Evolutionary conservation across 2,797 vertebrate genomes (phyloP), one percentile per base, ranked within the genome.

Genomic region (Buceros bicornis): DNA sequence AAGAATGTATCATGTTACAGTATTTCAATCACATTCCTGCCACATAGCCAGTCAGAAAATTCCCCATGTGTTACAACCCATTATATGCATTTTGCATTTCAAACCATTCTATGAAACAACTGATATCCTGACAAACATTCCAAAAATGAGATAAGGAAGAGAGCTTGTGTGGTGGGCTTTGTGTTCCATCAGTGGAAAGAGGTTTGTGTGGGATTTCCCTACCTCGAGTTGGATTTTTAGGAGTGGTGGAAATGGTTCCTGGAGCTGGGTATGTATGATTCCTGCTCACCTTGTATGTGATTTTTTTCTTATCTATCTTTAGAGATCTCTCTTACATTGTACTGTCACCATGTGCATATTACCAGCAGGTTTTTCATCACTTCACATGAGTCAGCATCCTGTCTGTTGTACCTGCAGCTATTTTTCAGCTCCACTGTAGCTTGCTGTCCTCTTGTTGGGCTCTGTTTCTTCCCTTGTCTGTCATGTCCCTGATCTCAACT

Each of bases 11-110:
- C 60, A 33, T 57, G 18, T 88, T 93, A 82, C 71, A 56, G 29
- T 80, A 72, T 95, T 97, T 97, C 72, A 85, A 7, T 93, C 53
- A 40, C 62, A 89, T 95, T 94, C 76, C 58, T 95, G 64, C 50
- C 51, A 77, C 82, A 31, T 25, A 89, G 40, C 20, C 53, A 37
- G 50, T 60, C 26, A 83, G 64, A 90, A 93, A 89, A 93, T 65
- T 93, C 72, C 78, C 67, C 31, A 5, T 84, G 51, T 84, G 94
- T 94, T 90, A 83, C 40, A 89, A 70, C 14, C 10, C 31, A 33
- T 80, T 85, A 25, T 56, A 28, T 19, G 3, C 15, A 42, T 40
- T 91, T 88, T 83, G 31, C 35, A 77, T 90, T 96, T 96, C 93
- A 95, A 85, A 89, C 45, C 82, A 5, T 71, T 78, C 20, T 43